Base-by-base conservation (phyloP, 1,140 invertebrate genomes). In the Drosophila sp. region DNA sequence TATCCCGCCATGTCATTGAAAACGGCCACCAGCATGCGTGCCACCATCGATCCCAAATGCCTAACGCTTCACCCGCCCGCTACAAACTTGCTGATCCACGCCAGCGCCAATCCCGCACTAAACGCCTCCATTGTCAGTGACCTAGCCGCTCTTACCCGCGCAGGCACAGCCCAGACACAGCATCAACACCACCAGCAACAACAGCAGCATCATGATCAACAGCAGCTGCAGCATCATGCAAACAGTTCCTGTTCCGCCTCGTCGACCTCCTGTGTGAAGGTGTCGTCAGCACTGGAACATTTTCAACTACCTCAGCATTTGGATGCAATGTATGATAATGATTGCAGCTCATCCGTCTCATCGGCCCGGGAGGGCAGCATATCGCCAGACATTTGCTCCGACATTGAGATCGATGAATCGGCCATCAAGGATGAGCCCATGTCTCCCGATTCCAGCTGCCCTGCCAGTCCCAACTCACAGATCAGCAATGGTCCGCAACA, bases 1-100 rank as follows among this genome's bases (percentile, higher is more conserved):
- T 96, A 95, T 90, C 95, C 95, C 35, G 94, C 94, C 10, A 96
- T 96, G 78, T 95, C 95, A 47, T 93, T 95, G 91, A 95, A 94
- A 62, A 94, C 93, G 57, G 94, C 80, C 33, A 90, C 84, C 50
- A 89, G 72, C 92, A 85, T 85, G 60, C 41, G 77, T 57, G 79
- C 92, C 40, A 87, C 80, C 60, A 80, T 91, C 60, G 87, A 91
- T 76, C 90, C 90, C 40, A 91, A 90, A 76, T 85, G 80, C 76
- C 75, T 90, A 6, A 89, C 76, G 66, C 76, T 90, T 23, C 80
- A 89, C 66, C 68, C 77, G 71, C 82, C 87, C 66, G 72, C 68
- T 66, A 89, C 68, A 69, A 66, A 75, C 50, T 79, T 44, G 70
- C 62, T 82, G 41, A 70, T 70, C 71, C 72, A 76, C 30, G 55